Evolutionary conservation across 2,113 vertebrate species (phyloP).

Genomic region (Amazona vittata): DNA sequence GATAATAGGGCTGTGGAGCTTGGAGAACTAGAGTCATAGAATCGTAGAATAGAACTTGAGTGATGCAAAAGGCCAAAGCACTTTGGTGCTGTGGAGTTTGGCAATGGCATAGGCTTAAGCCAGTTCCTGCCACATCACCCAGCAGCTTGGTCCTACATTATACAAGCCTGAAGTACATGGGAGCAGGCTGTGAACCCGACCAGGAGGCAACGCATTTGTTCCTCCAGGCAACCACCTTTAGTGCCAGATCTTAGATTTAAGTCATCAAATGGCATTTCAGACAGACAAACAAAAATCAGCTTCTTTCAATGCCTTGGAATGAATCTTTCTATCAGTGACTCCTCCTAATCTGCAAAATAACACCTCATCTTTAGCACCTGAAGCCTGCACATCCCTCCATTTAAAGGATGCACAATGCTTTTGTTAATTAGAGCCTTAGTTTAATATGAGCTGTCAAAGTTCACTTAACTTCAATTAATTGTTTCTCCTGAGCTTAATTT

Average conservation of each 20-base stretch:
- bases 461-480: conserved; percentile 72
- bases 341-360: not conserved
- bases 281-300: not conserved
- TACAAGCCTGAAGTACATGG: not conserved
- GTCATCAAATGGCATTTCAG: not conserved
- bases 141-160: not conserved
- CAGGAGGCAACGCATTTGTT: not conserved
- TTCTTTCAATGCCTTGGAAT: not conserved
- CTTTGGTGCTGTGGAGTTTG: rapidly evolving
- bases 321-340: not conserved
- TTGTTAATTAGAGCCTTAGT: conserved; percentile 63
- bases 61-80: not conserved
- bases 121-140: rapidly evolving
- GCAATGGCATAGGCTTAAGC: rapidly evolving
- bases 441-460: conserved; percentile 71
- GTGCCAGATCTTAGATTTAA: not conserved
- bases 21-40: not conserved
- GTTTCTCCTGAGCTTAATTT: conserved; percentile 70
- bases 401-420: conserved; percentile 48
- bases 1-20: not conserved
- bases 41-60: not conserved
- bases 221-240: not conserved
- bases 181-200: not conserved
- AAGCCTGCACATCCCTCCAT: not conserved
- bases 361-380: not conserved